These are phyloP conservation scores for Pseudocheirus occidentalis DNA, from an alignment of 2,797 vertebrate species.

Conservation along the genomic window DNA sequence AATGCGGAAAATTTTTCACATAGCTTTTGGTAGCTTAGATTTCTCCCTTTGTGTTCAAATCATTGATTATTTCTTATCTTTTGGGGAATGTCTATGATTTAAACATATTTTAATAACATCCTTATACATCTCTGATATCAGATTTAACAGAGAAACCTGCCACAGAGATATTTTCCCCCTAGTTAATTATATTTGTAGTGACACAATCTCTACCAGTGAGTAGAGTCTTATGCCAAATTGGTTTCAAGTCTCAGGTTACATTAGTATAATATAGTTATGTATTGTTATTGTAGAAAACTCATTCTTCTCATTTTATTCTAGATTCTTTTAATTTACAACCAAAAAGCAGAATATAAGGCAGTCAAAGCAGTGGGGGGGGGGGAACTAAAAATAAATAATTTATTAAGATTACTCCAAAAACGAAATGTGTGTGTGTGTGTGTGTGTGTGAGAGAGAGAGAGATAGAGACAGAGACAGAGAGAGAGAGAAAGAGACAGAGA, in stretches of 20 bases:
- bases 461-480: too few species aligned
- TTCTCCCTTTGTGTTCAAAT: not conserved
- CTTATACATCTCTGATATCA: not conserved
- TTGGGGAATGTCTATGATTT: not conserved
- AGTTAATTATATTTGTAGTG: not conserved
- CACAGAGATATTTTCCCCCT: not conserved
- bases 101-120: not conserved
- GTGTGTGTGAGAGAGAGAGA: not conserved
- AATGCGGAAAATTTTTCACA: not conserved
- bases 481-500: too few species aligned
- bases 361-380: not conserved
- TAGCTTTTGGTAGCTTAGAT: not conserved
- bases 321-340: not conserved
- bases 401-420: not conserved
- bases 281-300: not conserved
- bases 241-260: not conserved
- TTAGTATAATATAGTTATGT: not conserved
- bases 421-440: not conserved
- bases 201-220: not conserved
- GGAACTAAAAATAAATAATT: not conserved
- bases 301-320: not conserved
- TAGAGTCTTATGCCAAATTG: not conserved
- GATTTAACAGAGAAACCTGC: not conserved
- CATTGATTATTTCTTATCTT: not conserved
- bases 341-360: not conserved